These are phyloP conservation scores for Drosophila pseudoobscura DNA, from an alignment of 1,140 invertebrate species.

Conservation along the genomic window DNA sequence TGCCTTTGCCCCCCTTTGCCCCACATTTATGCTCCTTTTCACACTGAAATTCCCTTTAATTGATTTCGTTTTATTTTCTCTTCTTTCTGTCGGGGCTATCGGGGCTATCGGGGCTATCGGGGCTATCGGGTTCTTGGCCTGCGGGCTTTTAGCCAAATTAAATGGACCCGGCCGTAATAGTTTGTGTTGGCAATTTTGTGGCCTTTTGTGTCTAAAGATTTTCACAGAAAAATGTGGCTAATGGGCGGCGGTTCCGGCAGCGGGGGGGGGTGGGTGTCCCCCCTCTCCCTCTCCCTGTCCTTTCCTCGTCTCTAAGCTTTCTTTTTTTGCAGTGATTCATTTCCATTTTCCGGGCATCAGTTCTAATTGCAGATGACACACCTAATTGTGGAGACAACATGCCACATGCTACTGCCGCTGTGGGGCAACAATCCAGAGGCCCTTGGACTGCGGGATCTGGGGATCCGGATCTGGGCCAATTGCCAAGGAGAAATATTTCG, in stretches of 20 bases:
- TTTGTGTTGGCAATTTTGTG: constrained; percentile 22
- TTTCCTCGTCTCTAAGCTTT: not conserved
- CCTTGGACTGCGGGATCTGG: constrained; percentile 28
- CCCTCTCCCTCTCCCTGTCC: too few relatives aligned
- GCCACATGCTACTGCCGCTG: constrained; percentile 2
- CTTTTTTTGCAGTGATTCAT: constrained; percentile 6
- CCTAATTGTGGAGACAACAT: constrained; percentile 48
- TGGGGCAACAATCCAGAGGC: constrained; percentile 37
- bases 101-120: constrained; percentile 20
- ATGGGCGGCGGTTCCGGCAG: too few relatives aligned
- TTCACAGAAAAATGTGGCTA: too few relatives aligned
- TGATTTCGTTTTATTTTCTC: constrained; percentile 21
- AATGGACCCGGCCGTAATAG: constrained; percentile 20
- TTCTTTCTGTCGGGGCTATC: not conserved
- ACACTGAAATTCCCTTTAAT: constrained; percentile 58
- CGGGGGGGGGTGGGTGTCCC: too few relatives aligned
- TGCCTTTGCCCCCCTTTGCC: too few relatives aligned
- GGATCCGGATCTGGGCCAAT: constrained; percentile 62
- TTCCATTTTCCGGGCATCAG: constrained; percentile 14
- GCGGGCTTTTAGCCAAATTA: constrained; percentile 51
- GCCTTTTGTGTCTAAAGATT: too few relatives aligned
- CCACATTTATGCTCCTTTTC: not conserved
- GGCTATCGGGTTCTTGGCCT: constrained; percentile 27
- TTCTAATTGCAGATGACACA: constrained; percentile 53
- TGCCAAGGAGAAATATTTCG: constrained; percentile 51